Conservation (phyloP, 37 sponge, comb jelly and placozoan species). For the Oscarella lobularis region DNA sequence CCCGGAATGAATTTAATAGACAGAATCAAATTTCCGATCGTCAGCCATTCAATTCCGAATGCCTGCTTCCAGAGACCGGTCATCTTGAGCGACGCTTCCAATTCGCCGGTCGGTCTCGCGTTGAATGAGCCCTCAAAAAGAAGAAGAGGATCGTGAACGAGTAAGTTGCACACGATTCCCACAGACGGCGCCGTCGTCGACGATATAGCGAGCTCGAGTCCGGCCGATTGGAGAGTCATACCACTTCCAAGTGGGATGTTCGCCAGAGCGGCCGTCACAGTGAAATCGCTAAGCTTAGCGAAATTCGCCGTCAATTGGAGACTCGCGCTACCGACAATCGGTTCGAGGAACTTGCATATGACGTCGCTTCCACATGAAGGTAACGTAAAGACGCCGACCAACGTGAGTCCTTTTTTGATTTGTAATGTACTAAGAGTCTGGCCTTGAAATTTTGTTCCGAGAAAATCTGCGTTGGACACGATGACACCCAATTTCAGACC, state of each 20-base stretch:
- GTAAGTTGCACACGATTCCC: too few relatives aligned
- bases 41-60: not conserved
- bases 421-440: not conserved
- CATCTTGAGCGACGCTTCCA: not conserved
- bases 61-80: not conserved
- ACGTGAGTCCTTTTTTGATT: not conserved
- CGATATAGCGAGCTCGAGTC: not conserved
- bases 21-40: not conserved
- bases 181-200: too few relatives aligned
- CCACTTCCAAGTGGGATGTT: not conserved
- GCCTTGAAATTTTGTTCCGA: not conserved
- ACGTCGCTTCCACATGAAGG: not conserved
- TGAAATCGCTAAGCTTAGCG: not conserved
- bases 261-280: not conserved
- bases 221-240: not conserved
- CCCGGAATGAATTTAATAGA: not conserved
- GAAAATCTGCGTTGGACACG: not conserved
- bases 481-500: not conserved
- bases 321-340: not conserved
- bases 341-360: not conserved
- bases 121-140: too few relatives aligned
- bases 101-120: not conserved
- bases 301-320: not conserved
- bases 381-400: not conserved
- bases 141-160: too few relatives aligned